Conservation (phyloP, 2,797 vertebrate genomes). For the Tinamus major region DNA sequence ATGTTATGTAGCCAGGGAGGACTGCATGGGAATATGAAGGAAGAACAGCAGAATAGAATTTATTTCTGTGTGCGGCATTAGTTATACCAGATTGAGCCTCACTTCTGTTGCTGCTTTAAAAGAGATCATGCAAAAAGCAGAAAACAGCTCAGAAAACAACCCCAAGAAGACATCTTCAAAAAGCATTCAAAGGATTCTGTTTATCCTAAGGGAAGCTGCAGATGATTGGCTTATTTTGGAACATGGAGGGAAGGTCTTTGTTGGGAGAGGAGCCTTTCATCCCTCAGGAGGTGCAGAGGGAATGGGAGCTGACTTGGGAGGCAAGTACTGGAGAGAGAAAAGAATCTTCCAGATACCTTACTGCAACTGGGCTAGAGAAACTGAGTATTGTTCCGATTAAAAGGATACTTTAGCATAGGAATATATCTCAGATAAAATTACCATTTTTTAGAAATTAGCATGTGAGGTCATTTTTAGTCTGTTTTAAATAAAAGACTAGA, state of each 20-base stretch:
- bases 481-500: neutral
- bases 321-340: neutral
- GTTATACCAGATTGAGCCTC: neutral
- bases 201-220: accelerated
- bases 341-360: neutral
- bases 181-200: neutral
- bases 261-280: neutral
- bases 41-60: neutral
- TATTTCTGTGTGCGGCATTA: neutral
- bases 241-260: neutral
- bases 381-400: neutral
- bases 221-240: neutral
- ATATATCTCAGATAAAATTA: neutral
- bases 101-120: neutral
- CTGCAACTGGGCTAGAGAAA: neutral
- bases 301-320: neutral
- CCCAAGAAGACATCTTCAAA: neutral
- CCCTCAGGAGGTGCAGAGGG: neutral
- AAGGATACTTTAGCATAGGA: neutral
- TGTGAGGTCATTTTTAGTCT: neutral
- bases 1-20: neutral
- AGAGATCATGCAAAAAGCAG: neutral
- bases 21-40: neutral
- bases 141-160: neutral
- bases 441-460: neutral